Base-by-base conservation (phyloP, 2,888 invertebrate genomes). In the Slavum lentiscoides region DNA sequence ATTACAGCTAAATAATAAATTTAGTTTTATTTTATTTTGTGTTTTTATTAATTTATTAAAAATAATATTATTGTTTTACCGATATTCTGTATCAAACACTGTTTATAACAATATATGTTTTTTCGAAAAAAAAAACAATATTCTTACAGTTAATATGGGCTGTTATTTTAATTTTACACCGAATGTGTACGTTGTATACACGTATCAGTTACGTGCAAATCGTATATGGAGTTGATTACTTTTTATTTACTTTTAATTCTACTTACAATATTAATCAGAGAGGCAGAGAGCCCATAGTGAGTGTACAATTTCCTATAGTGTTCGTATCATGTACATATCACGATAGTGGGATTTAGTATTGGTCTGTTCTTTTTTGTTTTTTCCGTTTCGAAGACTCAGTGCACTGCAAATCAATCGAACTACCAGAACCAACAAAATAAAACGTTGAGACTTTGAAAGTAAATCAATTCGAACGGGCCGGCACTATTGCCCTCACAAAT, bases 401-500 rank as follows among this genome's bases (percentile, higher is more conserved):
- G 21, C 15, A 49, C 19, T 23, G 19, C 8, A 19, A 67, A 75
- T 75, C 58, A 67, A 75, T 75, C 13, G 67, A 67, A 75, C 58
- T 30, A 43, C 19, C 43, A 58, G 23, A 30, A 13, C 23, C 58
- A 67, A 75, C 23, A 67, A 59, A 73, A 75, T 75, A 58, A 67
- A 75, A 67, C n/a, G 43, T 43, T 43, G 43, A 67, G 67, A 67
- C 23, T 23, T 43, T 43, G 43, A 59, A 74, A 67, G 75, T 59
- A 67, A 75, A 75, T 75, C 43, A 75, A 67, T 67, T 58, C 23
- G 30, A 67, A 75, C 39, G 39, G 39, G 67, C 39, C 66, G 19
- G 39, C 58, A 23, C 23, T 67, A 75, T 75, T 67, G 55, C 67
- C 19, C 5, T 58, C 8, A 19, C 39, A 67, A 58, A 67, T 67